Evolutionary conservation across 2,888 invertebrate genomes (phyloP), one percentile per base, ranked within the genome.

Genomic region (Stenchaetothrips biformis): DNA sequence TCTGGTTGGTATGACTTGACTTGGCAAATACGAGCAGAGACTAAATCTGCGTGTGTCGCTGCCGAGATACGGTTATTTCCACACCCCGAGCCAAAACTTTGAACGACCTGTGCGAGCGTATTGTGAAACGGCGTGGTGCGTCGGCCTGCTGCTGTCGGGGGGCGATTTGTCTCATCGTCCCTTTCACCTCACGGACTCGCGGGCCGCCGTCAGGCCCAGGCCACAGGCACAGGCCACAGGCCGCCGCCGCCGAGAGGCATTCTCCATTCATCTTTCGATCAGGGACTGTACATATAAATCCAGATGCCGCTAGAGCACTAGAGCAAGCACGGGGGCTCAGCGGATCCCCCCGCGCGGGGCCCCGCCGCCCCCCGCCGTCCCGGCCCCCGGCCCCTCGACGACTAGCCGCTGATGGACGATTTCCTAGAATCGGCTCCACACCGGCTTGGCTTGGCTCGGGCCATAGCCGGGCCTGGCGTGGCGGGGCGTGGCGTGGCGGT

Each of bases 301-400:
- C 67, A 74, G 67, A 74, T 74, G 67, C 25, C 11, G 67, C 67
- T 25, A 21, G 37, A 62, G 27, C 79, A 48, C 67, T 62, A 59
- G 79, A 67, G 67, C 81, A 47, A 37, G 77, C 81, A 67, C 80
- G 81, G 80, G 81, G 80, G 80, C 80, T 81, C 80, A 81, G 79
- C 79, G 81, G 80, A 80, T 80, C 78, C 48, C 27, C 59, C 59
- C 79, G 79, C 48, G 18, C 18, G 18, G 79, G 53, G 67, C 48
- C 79, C 67, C 16, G 67, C 25, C 49, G 53, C 77, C 80, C 79
- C 53, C 79, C 48, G 80, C 80, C 80, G 47, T 79, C 79, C 79
- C 79, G 77, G 49, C 77, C 80, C 59, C 80, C 62, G 25, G 78
- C 77, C 78, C 80, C 78, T 74, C 74, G 47, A 79, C 79, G 81